A percentile compares a stretch with the other conserved stretches of the same genome.
Conservation (phyloP, 2,888 invertebrate species). For the Tenthredo distinguenda region DNA sequence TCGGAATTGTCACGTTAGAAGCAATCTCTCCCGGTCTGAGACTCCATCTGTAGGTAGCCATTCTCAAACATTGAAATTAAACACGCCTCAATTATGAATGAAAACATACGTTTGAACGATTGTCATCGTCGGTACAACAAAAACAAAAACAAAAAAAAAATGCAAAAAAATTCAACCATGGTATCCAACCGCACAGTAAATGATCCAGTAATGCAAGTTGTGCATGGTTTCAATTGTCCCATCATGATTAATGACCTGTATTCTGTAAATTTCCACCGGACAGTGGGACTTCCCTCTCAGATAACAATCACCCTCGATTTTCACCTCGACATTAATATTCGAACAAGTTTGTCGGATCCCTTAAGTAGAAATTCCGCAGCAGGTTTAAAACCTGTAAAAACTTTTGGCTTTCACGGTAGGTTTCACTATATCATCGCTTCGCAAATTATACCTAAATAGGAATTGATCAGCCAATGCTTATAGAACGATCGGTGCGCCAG, state of each 20-base stretch:
- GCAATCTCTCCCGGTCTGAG: not conserved
- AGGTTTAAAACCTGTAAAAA: slow-evolving; percentile 1
- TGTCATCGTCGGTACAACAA: not conserved
- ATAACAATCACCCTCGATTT: not conserved
- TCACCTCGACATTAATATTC: not conserved
- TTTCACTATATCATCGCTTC: slow-evolving; percentile 43
- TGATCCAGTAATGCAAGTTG: not conserved
- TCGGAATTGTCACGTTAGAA: not conserved
- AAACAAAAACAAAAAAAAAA: not conserved
- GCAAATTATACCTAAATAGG: slow-evolving; percentile 29
- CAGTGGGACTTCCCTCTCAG: not conserved
- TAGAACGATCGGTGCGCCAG: slow-evolving; percentile 13
- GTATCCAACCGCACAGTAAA: not conserved
- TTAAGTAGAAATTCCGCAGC: not conserved
- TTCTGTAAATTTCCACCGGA: not conserved
- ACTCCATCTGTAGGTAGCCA: not conserved
- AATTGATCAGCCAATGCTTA: slow-evolving; percentile 35
- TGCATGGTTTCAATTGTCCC: not conserved
- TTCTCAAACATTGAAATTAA: not conserved
- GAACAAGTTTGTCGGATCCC: not conserved
- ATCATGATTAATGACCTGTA: not conserved
- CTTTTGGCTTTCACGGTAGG: slow-evolving; percentile 22
- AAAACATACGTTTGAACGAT: not conserved
- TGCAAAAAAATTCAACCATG: not conserved
- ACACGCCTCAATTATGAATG: not conserved